phyloP scores from a whole-genome alignment of 2,113 vertebrate genomes.

The Urocitellus parryii region DNA sequence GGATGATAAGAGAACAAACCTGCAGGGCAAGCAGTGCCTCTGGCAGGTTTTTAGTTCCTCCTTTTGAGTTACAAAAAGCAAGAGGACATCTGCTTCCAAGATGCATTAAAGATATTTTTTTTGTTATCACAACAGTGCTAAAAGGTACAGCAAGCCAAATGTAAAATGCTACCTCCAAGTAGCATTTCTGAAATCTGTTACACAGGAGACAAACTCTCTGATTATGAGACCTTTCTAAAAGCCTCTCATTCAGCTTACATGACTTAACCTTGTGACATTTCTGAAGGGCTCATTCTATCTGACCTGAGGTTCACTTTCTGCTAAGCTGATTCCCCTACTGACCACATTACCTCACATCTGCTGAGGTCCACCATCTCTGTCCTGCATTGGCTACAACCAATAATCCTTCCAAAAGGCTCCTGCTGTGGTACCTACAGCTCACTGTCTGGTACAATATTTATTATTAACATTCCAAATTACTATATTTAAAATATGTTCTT shows the following conservation, averaged over 20 bases:
- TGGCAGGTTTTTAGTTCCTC: constrained; percentile 60
- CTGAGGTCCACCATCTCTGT: constrained; percentile 33
- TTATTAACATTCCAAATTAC: constrained; percentile 84
- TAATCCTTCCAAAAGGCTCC: neutral
- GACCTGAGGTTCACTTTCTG: constrained; percentile 22
- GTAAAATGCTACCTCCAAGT: constrained; percentile 43
- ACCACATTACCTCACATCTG: neutral
- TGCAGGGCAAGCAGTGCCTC: constrained; percentile 59
- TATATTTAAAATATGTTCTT: constrained; percentile 83
- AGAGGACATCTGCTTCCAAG: constrained; percentile 56
- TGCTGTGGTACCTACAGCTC: neutral
- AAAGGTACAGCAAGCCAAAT: constrained; percentile 51
- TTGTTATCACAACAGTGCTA: constrained; percentile 46
- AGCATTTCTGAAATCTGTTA: constrained; percentile 33
- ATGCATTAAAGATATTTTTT: constrained; percentile 44
- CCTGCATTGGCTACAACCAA: neutral
- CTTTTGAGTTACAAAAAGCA: constrained; percentile 65
- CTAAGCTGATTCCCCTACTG: constrained; percentile 21
- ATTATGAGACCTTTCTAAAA: constrained; percentile 39
- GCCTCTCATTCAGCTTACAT: neutral
- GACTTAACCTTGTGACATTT: constrained; percentile 55
- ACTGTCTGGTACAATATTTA: constrained; percentile 66
- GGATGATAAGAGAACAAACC: constrained; percentile 67
- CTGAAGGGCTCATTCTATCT: neutral
- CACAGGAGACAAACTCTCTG: neutral